Conservation (phyloP, 2,113 vertebrate species). For the Stomatorhinus ivindoensis region DNA sequence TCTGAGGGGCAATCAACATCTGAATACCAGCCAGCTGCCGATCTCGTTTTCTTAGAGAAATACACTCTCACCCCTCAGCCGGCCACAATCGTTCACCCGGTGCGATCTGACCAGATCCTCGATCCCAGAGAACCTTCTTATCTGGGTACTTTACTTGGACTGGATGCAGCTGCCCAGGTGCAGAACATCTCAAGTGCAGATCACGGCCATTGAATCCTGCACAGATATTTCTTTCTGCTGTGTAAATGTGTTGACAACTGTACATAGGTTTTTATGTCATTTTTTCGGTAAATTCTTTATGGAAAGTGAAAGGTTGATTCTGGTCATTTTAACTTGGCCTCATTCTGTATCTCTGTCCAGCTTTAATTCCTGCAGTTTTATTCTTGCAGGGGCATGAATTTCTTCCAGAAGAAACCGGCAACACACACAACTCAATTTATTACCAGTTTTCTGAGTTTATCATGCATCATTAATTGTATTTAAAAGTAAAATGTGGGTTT, state of each 20-base stretch:
- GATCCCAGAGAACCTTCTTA: constrained; percentile 89
- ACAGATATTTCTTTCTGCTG: background rate
- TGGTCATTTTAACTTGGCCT: background rate
- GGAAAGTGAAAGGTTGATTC: background rate
- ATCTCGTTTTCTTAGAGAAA: constrained; percentile 89
- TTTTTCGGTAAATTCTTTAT: background rate
- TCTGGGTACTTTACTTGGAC: constrained; percentile 81
- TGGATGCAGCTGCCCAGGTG: constrained; percentile 70
- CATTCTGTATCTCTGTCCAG: background rate
- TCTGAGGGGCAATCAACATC: constrained; percentile 50
- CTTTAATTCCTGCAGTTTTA: background rate
- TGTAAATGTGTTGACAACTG: background rate
- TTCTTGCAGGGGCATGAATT: background rate
- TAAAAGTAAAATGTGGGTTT: background rate
- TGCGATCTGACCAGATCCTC: constrained; percentile 83
- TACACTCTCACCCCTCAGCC: constrained; percentile 88
- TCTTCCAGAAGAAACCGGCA: background rate
- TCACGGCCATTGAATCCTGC: constrained; percentile 50
- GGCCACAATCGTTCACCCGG: constrained; percentile 79
- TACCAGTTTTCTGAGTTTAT: background rate
- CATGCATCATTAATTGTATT: background rate
- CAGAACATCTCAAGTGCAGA: constrained; percentile 68
- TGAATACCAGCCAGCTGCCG: constrained; percentile 72
- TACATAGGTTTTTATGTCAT: background rate
- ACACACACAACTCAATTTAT: background rate